Evolutionary conservation across 2,113 vertebrate species (phyloP).

Genomic region (Megaceryle torquata): DNA sequence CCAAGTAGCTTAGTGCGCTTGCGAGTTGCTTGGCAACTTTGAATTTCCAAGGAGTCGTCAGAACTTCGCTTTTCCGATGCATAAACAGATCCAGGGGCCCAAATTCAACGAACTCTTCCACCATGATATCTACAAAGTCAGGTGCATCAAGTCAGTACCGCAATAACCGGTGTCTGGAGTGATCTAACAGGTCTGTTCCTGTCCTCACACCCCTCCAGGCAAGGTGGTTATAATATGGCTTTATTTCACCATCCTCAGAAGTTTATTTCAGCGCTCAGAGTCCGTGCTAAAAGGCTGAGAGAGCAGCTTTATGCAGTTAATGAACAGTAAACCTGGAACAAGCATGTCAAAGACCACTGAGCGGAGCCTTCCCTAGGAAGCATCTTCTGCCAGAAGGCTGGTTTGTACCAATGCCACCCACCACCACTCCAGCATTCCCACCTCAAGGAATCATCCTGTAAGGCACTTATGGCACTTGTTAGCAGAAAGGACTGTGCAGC

Average conservation of each 20-base stretch:
- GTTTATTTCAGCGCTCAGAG: neutral
- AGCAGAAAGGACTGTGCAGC: neutral
- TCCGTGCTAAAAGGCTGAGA: neutral
- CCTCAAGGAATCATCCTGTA: neutral
- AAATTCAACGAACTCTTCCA: conserved; percentile 92
- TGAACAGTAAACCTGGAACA: neutral
- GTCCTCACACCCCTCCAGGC: neutral
- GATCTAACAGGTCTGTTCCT: fast-evolving
- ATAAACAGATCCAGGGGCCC: conserved; percentile 94
- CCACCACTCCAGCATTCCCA: neutral
- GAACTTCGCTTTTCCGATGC: conserved; percentile 81
- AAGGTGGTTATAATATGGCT: fast-evolving
- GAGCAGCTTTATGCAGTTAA: neutral
- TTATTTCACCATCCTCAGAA: neutral
- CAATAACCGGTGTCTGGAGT: fast-evolving
- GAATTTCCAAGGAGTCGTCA: conserved; percentile 93
- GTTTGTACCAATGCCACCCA: neutral
- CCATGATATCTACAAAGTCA: conserved; percentile 88
- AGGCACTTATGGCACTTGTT: neutral
- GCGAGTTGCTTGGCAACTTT: conserved; percentile 96
- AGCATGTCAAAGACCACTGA: neutral
- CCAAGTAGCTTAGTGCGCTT: conserved; percentile 94
- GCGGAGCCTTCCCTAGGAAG: neutral
- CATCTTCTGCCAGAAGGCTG: neutral
- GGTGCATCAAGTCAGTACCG: neutral